Evolutionary conservation across 2,888 invertebrate genomes (phyloP).

Genomic region (Leucozona laternaria): DNA sequence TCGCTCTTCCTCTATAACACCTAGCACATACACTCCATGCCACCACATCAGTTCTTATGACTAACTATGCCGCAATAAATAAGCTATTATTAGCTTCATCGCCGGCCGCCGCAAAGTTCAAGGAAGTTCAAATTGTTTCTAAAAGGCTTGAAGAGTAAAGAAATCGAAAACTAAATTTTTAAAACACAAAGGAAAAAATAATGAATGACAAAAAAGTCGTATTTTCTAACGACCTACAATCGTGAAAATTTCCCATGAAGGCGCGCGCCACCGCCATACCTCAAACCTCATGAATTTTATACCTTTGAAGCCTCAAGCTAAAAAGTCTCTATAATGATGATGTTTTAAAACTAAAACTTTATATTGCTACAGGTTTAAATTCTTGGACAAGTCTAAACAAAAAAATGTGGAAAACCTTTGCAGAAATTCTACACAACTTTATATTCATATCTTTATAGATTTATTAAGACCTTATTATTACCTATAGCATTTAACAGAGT

Average conservation of each 20-base stretch:
- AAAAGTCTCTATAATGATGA: neutral
- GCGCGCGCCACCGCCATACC: neutral
- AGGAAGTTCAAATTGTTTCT: slow-evolving; percentile 55
- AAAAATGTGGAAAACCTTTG: neutral
- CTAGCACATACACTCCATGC: neutral
- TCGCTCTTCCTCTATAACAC: neutral
- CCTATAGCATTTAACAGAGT: slow-evolving; percentile 2
- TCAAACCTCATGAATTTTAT: slow-evolving; percentile 8
- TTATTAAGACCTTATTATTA: neutral
- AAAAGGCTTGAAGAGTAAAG: neutral
- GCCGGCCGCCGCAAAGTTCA: slow-evolving; percentile 39
- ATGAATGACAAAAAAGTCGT: neutral
- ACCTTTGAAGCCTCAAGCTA: neutral
- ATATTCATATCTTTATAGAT: neutral
- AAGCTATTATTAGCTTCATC: slow-evolving; percentile 47
- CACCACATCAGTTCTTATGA: neutral
- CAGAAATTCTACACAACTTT: neutral
- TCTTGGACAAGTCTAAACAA: neutral
- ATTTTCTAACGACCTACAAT: slow-evolving; percentile 52
- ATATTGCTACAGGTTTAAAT: slow-evolving; percentile 3
- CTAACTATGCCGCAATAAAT: neutral
- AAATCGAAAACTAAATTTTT: slow-evolving; percentile 44
- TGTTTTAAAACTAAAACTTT: slow-evolving; percentile 16
- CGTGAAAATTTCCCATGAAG: slow-evolving; percentile 14
- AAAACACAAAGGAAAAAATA: slow-evolving; percentile 9